Evolutionary conservation across 2,797 vertebrate genomes (phyloP).

Genomic region (Bryconaethiops microstoma): DNA sequence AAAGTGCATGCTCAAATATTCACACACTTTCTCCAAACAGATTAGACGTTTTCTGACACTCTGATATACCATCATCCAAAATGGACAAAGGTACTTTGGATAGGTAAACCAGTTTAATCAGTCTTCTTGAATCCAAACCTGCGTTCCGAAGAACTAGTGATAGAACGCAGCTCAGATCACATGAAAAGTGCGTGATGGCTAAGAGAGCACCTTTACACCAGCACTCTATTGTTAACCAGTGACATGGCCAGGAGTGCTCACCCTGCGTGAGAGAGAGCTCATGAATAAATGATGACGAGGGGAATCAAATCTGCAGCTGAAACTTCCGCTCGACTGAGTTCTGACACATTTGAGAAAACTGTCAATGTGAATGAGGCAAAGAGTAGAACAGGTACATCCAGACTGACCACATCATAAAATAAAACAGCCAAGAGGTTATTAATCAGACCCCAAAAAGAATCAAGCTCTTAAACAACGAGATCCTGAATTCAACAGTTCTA

Average conservation of each 20-base stretch:
- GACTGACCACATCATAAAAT: neutral
- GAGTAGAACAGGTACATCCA: slow-evolving; percentile 24
- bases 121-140: no score
- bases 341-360: slow-evolving; percentile 77
- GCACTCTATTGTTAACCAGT: slow-evolving; percentile 15
- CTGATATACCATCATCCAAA: no score
- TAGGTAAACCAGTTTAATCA: no score
- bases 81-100: no score
- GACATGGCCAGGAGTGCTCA: slow-evolving; percentile 56
- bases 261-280: slow-evolving; percentile 67
- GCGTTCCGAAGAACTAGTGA: neutral
- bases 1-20: no score
- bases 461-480: no score
- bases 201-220: slow-evolving; percentile 1
- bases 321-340: slow-evolving; percentile 73
- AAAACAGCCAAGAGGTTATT: neutral
- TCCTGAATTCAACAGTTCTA: no score
- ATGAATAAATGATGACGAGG: slow-evolving; percentile 78
- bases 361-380: slow-evolving; percentile 63
- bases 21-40: no score
- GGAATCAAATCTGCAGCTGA: slow-evolving; percentile 73
- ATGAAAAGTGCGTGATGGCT: neutral
- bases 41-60: no score
- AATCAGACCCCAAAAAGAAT: neutral
- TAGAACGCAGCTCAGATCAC: neutral